Evolutionary conservation across 2,797 vertebrate species (phyloP), one percentile per base, ranked within the genome.

Genomic region (Petrocephalus sullivani): DNA sequence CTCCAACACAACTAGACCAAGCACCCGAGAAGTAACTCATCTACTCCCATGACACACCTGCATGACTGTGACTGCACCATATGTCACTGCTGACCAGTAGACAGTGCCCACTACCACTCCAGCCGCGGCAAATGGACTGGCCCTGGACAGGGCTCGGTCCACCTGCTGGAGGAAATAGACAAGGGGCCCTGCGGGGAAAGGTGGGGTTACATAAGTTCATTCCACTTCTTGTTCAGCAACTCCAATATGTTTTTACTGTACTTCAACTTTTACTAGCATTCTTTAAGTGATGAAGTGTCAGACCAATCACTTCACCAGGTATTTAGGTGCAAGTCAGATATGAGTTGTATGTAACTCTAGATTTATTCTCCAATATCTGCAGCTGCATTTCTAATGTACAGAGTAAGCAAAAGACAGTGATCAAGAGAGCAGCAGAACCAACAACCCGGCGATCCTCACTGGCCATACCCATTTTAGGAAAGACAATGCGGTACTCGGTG

Each of bases 1-100:
- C 75, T n/a, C 41, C 75, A 81, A 21, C 46, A 46, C 75, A 81
- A 49, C 8, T 8, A 49, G 75, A 81, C 37, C 37, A 49, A 81
- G 46, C 37, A 37, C 33, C 33, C 67, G 12, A 19, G 67, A 37
- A 41, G 33, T 75, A 75, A 19, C 67, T 75, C 67, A 75, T 41
- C 33, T 75, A 33, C 6, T 41, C 33, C 12, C 33, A 75, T 28
- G 12, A 51, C 1, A 53, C 71, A 96, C 95, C 96, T 96, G 96
- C 96, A 96, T 95, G 88, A 96, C 96, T 0, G 96, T 96, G 92
- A 96, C 95, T 0, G 96, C 96, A 53, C 96, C 96, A 3, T 96
- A 96, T 0, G 96, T 96, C 86, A 96, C 95, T 0, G 96, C 96
- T 0, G 95, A 96, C 96, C 96, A 96, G 92, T 96, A 96, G 0